These are phyloP conservation scores for Luperina nickerlii DNA, from an alignment of 2,888 invertebrate genomes.

Conservation along the genomic window DNA sequence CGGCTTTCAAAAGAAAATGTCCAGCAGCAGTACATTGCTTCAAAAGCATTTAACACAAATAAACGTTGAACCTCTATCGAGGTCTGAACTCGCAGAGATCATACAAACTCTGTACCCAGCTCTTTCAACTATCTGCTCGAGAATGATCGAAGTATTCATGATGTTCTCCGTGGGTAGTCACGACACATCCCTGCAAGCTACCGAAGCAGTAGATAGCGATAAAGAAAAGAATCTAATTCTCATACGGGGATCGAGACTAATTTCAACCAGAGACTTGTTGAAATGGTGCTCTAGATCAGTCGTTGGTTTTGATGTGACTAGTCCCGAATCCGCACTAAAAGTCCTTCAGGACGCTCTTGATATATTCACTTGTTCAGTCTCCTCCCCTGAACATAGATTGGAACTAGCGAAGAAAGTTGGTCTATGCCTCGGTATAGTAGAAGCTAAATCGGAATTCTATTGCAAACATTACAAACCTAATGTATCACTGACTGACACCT, in stretches of 20 bases:
- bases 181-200: conserved; percentile 85
- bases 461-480: conserved; percentile 94
- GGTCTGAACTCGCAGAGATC: conserved; percentile 93
- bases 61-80: conserved; percentile 94
- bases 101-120: conserved; percentile 92
- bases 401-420: conserved; percentile 94
- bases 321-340: conserved; percentile 92
- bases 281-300: conserved; percentile 97
- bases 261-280: conserved; percentile 96
- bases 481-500: conserved; percentile 90
- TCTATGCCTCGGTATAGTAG: conserved; percentile 94
- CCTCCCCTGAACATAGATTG: conserved; percentile 92
- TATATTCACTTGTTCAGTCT: conserved; percentile 95
- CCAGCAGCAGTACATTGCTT: conserved; percentile 92
- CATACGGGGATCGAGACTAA: conserved; percentile 91
- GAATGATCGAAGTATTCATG: conserved; percentile 95
- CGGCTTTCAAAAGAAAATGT: conserved; percentile 91
- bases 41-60: conserved; percentile 96
- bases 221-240: conserved; percentile 74
- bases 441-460: conserved; percentile 95
- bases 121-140: conserved; percentile 93
- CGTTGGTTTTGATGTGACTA: conserved; percentile 93
- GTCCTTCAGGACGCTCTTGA: conserved; percentile 97
- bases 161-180: conserved; percentile 94
- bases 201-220: conserved; percentile 70